Percentiles rank a stretch among this genome's conserved stretches.
phyloP scores from a whole-genome alignment of 2,888 invertebrate species.

The Anthophora plumipes region DNA sequence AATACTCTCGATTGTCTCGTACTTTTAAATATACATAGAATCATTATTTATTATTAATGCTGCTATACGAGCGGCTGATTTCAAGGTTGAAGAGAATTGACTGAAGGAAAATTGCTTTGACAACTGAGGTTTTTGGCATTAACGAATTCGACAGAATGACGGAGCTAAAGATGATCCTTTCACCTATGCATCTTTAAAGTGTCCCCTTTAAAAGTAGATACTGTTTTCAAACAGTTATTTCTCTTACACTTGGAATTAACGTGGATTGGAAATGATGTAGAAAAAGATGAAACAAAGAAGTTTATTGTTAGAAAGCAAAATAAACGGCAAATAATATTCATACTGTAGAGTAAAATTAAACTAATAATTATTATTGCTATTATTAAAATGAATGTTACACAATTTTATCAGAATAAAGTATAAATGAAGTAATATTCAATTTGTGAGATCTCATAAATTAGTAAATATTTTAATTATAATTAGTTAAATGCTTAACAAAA shows the following conservation, averaged over 20 bases:
- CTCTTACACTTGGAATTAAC: too few species aligned
- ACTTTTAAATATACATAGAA: constrained; percentile 9
- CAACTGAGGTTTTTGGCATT: background rate
- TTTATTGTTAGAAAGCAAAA: too few species aligned
- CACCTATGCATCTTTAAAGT: background rate
- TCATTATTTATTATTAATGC: background rate
- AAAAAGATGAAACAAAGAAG: background rate
- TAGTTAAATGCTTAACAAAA: background rate
- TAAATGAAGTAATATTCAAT: background rate
- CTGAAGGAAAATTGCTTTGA: background rate
- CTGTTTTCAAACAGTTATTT: too few species aligned
- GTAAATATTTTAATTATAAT: too few species aligned
- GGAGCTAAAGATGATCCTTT: background rate
- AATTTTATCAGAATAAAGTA: background rate
- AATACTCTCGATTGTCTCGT: constrained; percentile 24
- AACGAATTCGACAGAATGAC: background rate
- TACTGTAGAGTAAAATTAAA: background rate
- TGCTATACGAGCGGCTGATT: background rate
- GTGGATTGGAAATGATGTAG: background rate
- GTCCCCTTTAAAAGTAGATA: background rate
- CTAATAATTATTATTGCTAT: background rate
- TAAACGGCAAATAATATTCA: too few species aligned
- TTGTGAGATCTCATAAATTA: background rate
- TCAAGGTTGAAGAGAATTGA: background rate
- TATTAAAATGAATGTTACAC: too few species aligned